phyloP scores from a whole-genome alignment of 30 jellyfish, hydroid and myxozoan species.

The Catostylus mosaicus region DNA sequence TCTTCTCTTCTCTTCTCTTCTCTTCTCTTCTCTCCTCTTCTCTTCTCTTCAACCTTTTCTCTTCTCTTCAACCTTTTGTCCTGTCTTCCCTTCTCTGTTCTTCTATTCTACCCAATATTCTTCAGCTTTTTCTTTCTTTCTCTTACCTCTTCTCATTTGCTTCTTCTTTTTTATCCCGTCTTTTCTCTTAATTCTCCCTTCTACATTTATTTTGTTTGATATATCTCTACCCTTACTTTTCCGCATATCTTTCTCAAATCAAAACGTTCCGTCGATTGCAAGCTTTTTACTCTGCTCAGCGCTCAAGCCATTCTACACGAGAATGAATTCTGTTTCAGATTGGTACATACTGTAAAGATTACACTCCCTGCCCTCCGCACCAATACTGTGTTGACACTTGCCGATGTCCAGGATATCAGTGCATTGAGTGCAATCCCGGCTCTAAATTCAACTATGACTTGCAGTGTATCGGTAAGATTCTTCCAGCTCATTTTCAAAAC shows the following conservation, averaged over 20 bases:
- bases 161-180: too few species aligned
- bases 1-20: background rate
- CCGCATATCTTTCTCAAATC: too few species aligned
- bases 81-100: background rate
- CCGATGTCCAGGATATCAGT: constrained; percentile 28
- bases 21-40: background rate
- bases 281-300: too few species aligned
- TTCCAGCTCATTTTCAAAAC: too few species aligned
- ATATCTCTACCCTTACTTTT: too few species aligned
- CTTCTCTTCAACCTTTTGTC: background rate
- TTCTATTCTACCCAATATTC: background rate
- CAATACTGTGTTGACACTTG: constrained; percentile 26
- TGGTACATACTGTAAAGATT: constrained; percentile 8
- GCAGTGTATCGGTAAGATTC: constrained; percentile 2
- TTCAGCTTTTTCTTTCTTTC: background rate
- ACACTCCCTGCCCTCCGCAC: constrained; percentile 17
- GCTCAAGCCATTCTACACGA: too few species aligned
- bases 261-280: too few species aligned
- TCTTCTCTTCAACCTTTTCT: too few species aligned
- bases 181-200: too few species aligned
- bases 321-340: constrained; percentile 15
- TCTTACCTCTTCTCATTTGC: background rate
- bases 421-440: constrained; percentile 19
- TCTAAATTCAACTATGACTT: background rate
- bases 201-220: too few species aligned